Base-by-base conservation (phyloP, 2,113 vertebrate species). In the Ceuthmochares aereus region DNA sequence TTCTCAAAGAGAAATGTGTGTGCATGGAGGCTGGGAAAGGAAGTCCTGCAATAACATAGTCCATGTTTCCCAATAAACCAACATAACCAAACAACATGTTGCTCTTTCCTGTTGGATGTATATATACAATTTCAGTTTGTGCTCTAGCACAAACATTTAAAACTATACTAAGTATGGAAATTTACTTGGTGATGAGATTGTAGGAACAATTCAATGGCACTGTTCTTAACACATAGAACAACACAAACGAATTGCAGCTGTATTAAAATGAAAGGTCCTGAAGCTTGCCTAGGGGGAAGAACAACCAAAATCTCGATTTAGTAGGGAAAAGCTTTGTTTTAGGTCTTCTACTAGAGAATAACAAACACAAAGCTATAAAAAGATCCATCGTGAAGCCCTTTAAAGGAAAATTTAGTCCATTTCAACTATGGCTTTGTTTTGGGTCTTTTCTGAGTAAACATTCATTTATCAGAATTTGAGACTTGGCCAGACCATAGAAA, bases 361-460 rank as follows among this genome's bases (percentile, higher is more conserved):
- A 92, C 86, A 96, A 96, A 88, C 82, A 94, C 12, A 52, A 72
- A 19, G 60, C 88, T 91, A 93, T 84, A 93, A 96, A 93, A 96
- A 94, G 90, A 87, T 82, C 40, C 56, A 1, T 0, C 0, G 3
- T 56, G 32, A 75, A 95, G 77, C 23, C 95, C 90, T 96, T 96
- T 96, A 96, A 96, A 93, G 96, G 92, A 78, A 90, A 96, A 94
- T 37, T 23, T 32, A 87, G 45, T 37, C 86, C 7, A 7, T 83
- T 91, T 91, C 87, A 74, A 74, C 91, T 80, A 14, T 62, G 60
- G 32, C 47, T 96, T 95, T 93, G 89, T 94, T 97, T 95, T 95
- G 91, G 89, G 86, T 93, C 80, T 92, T 93, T 96, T 91, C 77
- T 96, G 96, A 72, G 84, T 89, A 95, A 96, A 92, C 90, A 97